These are phyloP conservation scores for Serranus cabrilla DNA, from an alignment of 2,797 vertebrate species.

Conservation along the genomic window DNA sequence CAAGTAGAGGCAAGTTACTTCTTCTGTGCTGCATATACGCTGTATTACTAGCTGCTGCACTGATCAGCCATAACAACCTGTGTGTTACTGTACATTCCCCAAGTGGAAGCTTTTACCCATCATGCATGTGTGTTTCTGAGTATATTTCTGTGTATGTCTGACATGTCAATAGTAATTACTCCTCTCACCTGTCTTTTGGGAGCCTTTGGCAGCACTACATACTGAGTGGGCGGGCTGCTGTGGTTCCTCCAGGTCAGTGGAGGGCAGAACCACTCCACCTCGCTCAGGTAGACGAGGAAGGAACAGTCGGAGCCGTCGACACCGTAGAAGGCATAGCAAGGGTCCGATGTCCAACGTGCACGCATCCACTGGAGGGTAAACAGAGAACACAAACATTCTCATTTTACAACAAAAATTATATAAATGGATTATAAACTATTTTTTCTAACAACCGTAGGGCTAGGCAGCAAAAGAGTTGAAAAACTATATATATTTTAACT, in stretches of 20 bases:
- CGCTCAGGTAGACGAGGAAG: conserved; percentile 96
- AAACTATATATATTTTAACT: background rate
- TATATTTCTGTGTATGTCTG: background rate
- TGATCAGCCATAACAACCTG: background rate
- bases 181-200: conserved; percentile 88
- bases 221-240: conserved; percentile 81
- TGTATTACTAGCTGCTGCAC: background rate
- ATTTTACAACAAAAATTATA: background rate
- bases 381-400: background rate
- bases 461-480: too few relatives aligned
- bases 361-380: conserved; percentile 90
- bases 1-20: too few relatives aligned
- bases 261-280: conserved; percentile 98
- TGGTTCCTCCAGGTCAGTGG: conserved; percentile 92
- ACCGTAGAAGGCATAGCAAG: conserved; percentile 96
- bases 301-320: conserved; percentile 98
- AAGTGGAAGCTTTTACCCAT: background rate
- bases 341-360: conserved; percentile 97
- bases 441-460: background rate
- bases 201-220: conserved; percentile 69
- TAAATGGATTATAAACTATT: background rate
- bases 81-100: background rate
- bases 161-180: background rate
- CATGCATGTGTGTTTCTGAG: background rate
- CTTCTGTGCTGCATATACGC: background rate